Conservation (phyloP, 2,888 invertebrate species). For the Eupithecia exiguata region DNA sequence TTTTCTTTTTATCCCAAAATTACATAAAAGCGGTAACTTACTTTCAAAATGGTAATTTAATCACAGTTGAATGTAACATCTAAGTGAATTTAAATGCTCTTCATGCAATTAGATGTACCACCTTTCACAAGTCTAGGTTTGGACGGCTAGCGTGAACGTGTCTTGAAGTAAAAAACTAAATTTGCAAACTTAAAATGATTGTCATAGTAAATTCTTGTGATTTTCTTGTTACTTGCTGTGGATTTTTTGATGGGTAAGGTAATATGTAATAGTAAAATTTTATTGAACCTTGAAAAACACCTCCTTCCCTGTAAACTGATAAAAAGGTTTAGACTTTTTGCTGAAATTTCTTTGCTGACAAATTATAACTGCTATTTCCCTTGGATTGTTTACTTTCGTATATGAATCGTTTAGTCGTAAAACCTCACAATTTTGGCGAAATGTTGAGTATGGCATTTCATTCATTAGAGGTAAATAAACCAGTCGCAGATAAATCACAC, state of each 20-base stretch:
- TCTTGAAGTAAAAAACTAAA: slow-evolving; percentile 3
- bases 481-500: no score
- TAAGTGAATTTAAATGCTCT: slow-evolving; percentile 37
- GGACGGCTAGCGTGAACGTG: slow-evolving; percentile 34
- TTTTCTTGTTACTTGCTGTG: slow-evolving; percentile 38
- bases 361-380: not conserved
- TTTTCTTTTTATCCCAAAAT: slow-evolving; percentile 26
- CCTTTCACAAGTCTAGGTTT: slow-evolving; percentile 36
- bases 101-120: slow-evolving; percentile 23
- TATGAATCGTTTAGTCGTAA: no score
- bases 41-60: slow-evolving; percentile 44
- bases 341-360: not conserved
- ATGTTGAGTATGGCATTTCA: no score
- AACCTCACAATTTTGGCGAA: no score
- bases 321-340: not conserved
- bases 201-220: slow-evolving; percentile 36
- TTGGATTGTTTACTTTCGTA: not conserved
- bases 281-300: not conserved
- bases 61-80: slow-evolving; percentile 35
- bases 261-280: not conserved
- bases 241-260: slow-evolving; percentile 30
- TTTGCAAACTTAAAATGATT: slow-evolving; percentile 36
- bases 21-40: slow-evolving; percentile 39
- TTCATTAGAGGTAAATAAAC: no score
- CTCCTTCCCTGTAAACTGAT: not conserved